Conservation (phyloP, 2,797 vertebrate species). For the Aulostomus chinensis region DNA sequence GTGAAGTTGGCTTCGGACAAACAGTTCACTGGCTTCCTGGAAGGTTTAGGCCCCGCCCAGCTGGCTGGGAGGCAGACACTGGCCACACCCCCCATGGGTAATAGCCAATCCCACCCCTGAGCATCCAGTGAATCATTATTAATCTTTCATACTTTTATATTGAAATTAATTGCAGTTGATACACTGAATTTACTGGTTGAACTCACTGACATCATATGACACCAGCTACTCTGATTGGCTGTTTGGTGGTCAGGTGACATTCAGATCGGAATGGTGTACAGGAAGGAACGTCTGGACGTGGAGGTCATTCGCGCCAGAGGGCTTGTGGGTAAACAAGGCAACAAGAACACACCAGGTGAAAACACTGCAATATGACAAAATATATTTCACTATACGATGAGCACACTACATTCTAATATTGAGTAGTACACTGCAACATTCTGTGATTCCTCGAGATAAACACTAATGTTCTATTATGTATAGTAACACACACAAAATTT, state of each 20-base stretch:
- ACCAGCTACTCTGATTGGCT: slow-evolving; percentile 12
- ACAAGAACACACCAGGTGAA: slow-evolving; percentile 97
- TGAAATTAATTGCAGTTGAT: no score
- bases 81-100: slow-evolving; percentile 97
- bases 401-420: no score
- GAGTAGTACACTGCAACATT: no score
- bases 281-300: slow-evolving; percentile 95
- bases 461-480: no score
- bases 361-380: background rate
- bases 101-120: slow-evolving; percentile 15
- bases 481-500: no score
- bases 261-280: slow-evolving; percentile 97
- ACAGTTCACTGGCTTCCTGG: slow-evolving; percentile 95
- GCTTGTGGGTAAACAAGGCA: slow-evolving; percentile 97
- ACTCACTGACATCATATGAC: background rate
- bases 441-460: no score
- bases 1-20: slow-evolving; percentile 93
- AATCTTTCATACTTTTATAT: no score
- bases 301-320: slow-evolving; percentile 96
- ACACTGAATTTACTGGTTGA: no score
- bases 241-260: slow-evolving; percentile 87
- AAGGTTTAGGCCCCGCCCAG: slow-evolving; percentile 94
- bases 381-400: no score
- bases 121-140: no score
- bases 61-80: slow-evolving; percentile 95